phyloP scores from a whole-genome alignment of 2,113 vertebrate genomes.

The Pterocles orientalis region DNA sequence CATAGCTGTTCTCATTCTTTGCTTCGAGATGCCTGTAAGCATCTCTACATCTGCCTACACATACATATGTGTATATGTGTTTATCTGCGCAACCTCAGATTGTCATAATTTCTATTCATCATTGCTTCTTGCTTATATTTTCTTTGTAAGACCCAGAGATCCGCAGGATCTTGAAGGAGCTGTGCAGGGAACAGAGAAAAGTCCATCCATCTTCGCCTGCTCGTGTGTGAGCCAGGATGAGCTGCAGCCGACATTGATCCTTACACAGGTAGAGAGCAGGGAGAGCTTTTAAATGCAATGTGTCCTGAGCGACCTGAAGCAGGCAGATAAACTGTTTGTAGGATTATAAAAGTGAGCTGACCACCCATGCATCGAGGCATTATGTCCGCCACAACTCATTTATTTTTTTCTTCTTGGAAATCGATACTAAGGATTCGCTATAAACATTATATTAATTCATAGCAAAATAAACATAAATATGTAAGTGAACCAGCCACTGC shows the following conservation, averaged over 20 bases:
- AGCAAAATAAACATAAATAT: background rate
- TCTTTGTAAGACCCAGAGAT: background rate
- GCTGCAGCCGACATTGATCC: background rate
- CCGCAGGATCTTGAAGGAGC: background rate
- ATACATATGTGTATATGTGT: accelerated
- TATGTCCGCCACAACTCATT: background rate
- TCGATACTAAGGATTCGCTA: background rate
- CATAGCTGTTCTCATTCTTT: background rate
- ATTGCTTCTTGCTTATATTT: background rate
- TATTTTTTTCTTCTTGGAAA: background rate
- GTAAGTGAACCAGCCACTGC: background rate
- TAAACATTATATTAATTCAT: background rate
- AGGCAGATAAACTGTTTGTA: background rate
- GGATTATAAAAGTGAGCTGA: background rate
- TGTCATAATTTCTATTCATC: background rate
- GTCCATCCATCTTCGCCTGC: background rate
- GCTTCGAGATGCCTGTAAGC: background rate
- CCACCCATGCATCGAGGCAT: background rate
- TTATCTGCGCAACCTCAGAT: background rate
- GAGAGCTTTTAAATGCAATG: background rate
- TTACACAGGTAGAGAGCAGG: background rate
- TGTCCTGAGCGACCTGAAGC: background rate
- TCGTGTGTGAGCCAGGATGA: background rate
- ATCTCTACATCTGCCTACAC: background rate
- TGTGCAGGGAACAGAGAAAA: background rate